Evolutionary conservation across 1,140 invertebrate genomes (phyloP).

Genomic region (Palaemon carinicauda): DNA sequence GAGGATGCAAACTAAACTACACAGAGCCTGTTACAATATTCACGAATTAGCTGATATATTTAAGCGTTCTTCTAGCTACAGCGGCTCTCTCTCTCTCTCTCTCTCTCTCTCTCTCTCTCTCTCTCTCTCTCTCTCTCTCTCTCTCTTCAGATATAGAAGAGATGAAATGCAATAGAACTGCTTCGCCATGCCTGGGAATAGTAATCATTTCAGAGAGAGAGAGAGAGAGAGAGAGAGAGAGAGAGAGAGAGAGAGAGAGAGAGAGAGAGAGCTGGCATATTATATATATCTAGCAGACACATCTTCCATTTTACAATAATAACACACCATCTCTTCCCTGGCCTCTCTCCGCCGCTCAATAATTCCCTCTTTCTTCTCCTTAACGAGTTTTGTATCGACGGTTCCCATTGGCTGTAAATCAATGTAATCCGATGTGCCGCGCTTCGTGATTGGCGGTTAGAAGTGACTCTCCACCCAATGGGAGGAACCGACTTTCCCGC

Average conservation of each 20-base stretch:
- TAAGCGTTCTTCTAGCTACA: background rate
- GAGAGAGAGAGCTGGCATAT: background rate
- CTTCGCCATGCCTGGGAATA: no score
- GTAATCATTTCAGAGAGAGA: background rate
- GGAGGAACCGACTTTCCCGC: constrained; percentile 19
- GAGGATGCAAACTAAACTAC: no score
- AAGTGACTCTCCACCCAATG: constrained; percentile 15
- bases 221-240: background rate
- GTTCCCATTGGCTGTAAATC: constrained; percentile 19
- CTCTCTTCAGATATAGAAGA: background rate
- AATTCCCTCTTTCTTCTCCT: constrained; percentile 40
- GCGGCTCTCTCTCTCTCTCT: background rate
- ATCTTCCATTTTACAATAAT: constrained; percentile 34
- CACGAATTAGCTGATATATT: background rate
- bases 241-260: background rate
- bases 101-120: background rate
- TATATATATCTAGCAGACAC: constrained; percentile 21
- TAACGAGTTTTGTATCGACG: constrained; percentile 26
- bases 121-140: background rate
- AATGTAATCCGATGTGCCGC: constrained; percentile 23
- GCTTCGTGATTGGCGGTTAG: background rate
- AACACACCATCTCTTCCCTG: constrained; percentile 28
- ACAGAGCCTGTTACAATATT: no score
- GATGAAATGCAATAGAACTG: background rate
- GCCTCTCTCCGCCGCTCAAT: constrained; percentile 16